A percentile compares a stretch with the other conserved stretches of the same genome.
phyloP scores from a whole-genome alignment of 2,888 invertebrate species.

The Cheilosia vernalis region DNA sequence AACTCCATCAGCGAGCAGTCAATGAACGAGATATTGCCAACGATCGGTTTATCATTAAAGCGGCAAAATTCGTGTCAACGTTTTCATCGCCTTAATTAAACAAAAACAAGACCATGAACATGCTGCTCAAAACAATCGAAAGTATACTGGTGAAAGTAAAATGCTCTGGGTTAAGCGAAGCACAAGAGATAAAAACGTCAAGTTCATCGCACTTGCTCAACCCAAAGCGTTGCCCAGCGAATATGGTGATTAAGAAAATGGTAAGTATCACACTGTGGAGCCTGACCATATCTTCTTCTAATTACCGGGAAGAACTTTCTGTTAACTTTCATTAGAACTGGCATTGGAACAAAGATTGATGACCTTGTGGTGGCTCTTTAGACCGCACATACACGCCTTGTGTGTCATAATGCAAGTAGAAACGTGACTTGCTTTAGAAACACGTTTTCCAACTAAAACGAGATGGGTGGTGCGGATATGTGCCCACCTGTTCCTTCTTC shows the following conservation, averaged over 20 bases:
- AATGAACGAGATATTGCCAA: background rate
- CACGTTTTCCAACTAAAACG: too few species aligned
- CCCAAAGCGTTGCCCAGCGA: background rate
- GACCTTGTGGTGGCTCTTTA: background rate
- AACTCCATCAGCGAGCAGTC: background rate
- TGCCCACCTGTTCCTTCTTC: background rate
- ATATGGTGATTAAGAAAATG: background rate
- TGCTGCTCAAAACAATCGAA: constrained; percentile 5
- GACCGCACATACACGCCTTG: background rate
- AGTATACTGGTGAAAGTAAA: background rate
- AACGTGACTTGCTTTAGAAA: constrained; percentile 1
- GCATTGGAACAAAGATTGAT: constrained; percentile 12
- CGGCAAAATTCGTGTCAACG: background rate
- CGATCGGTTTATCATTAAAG: background rate
- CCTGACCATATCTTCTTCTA: background rate
- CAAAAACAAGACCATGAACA: background rate
- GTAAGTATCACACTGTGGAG: background rate
- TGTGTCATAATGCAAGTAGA: background rate
- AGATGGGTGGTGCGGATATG: too few species aligned
- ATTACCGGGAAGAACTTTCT: background rate
- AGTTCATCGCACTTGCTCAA: constrained; percentile 5
- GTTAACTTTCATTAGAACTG: background rate
- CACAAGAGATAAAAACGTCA: background rate
- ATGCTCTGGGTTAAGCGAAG: background rate
- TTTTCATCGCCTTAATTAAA: background rate